These are phyloP conservation scores for Paraescarpia echinospica DNA, from an alignment of 1,140 invertebrate species.

Conservation along the genomic window DNA sequence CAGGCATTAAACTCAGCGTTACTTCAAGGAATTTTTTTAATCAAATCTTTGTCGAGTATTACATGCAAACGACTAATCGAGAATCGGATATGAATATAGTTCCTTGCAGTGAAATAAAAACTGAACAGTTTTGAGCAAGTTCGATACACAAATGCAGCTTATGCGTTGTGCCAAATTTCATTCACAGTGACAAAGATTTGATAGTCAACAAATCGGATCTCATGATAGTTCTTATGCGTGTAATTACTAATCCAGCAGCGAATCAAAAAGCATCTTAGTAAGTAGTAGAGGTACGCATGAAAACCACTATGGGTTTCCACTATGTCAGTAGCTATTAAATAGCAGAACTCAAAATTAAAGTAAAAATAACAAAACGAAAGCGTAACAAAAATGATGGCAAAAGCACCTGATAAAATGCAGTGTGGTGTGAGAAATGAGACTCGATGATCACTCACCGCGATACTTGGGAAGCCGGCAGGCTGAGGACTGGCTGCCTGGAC, in stretches of 20 bases:
- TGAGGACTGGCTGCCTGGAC: slow-evolving; percentile 90
- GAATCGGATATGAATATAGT: neutral
- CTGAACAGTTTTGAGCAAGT: neutral
- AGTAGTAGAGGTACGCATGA: neutral
- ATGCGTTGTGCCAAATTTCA: neutral
- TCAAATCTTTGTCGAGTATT: neutral
- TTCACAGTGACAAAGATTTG: neutral
- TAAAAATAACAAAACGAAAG: neutral
- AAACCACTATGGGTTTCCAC: neutral
- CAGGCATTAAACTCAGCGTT: neutral
- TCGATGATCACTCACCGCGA: slow-evolving; percentile 71
- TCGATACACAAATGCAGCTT: neutral
- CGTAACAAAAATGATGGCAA: neutral
- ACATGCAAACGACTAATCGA: neutral
- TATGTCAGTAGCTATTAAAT: neutral
- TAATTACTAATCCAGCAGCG: neutral
- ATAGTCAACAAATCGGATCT: neutral
- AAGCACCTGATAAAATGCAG: neutral
- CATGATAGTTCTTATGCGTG: neutral
- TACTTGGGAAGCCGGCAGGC: slow-evolving; percentile 81
- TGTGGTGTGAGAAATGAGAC: neutral
- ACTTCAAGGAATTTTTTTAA: neutral
- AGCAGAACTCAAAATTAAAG: neutral
- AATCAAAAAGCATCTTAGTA: neutral
- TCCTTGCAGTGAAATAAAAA: neutral